Conservation (phyloP, 2,797 vertebrate species). For the Parauchenoglanis ngamensis region DNA sequence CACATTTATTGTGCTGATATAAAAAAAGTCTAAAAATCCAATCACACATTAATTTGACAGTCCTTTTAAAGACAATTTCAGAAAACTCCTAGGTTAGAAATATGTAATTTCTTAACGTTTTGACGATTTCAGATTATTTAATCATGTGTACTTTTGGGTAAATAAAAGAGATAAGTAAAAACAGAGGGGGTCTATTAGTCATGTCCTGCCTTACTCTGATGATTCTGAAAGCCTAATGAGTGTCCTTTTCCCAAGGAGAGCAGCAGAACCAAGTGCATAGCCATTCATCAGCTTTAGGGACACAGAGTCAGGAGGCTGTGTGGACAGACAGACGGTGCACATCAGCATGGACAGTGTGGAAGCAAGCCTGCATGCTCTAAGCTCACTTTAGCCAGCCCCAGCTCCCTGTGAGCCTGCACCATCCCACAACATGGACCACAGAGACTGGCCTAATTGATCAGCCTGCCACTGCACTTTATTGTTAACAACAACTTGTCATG, state of each 20-base stretch:
- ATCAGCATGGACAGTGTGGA: not conserved
- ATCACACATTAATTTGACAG: not conserved
- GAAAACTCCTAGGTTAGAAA: not conserved
- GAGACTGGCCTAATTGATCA: constrained; percentile 64
- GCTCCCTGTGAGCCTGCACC: constrained; percentile 20
- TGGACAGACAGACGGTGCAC: constrained; percentile 16
- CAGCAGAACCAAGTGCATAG: constrained; percentile 21
- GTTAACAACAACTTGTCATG: constrained; percentile 69
- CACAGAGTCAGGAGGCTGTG: constrained; percentile 21
- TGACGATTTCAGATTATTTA: not conserved
- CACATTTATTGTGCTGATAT: not conserved
- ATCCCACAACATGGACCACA: constrained; percentile 32
- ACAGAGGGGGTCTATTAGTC: constrained; percentile 9
- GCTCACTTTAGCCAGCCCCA: constrained; percentile 10
- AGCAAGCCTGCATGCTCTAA: constrained; percentile 20
- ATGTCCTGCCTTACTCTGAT: constrained; percentile 30
- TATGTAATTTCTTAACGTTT: not conserved
- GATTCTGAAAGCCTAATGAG: constrained; percentile 35
- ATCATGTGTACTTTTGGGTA: not conserved
- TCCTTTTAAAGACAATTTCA: not conserved
- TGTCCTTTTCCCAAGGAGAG: constrained; percentile 43
- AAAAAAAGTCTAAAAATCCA: not conserved
- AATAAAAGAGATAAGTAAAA: not conserved
- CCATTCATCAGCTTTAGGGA: constrained; percentile 48
- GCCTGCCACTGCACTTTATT: constrained; percentile 63